phyloP scores from a whole-genome alignment of 2,113 vertebrate genomes.

The Pavo muticus region DNA sequence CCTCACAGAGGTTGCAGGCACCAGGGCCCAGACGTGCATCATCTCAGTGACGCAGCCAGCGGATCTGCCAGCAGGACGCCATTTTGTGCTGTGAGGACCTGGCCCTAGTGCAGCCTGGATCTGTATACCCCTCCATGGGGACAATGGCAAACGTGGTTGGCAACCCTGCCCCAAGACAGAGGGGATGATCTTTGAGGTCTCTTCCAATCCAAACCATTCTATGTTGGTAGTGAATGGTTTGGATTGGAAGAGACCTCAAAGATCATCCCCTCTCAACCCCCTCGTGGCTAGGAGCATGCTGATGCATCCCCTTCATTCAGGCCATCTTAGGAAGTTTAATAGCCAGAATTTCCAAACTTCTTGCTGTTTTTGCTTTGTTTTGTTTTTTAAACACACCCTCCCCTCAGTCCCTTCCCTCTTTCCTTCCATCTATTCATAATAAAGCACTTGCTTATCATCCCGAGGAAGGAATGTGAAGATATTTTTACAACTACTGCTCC shows the following conservation, averaged over 20 bases:
- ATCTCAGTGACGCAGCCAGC: not conserved
- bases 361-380: not conserved
- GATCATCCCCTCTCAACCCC: no score
- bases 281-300: not conserved
- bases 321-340: not conserved
- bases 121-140: fast-evolving
- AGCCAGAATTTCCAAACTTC: not conserved
- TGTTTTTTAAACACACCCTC: not conserved
- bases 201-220: no score
- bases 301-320: not conserved
- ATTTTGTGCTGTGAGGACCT: not conserved
- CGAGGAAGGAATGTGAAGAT: not conserved
- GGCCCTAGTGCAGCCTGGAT: not conserved
- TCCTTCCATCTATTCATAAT: not conserved
- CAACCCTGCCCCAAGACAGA: no score
- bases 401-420: not conserved
- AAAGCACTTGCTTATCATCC: not conserved
- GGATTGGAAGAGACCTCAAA: no score
- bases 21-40: not conserved
- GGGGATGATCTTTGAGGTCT: no score
- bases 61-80: not conserved
- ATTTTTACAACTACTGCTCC: not conserved
- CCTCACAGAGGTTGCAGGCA: not conserved
- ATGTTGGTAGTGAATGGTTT: no score
- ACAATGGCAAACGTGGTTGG: not conserved